Evolutionary conservation across 2,113 vertebrate species (phyloP), one percentile per base, ranked within the genome.

Genomic region (Baryphthengus martii): DNA sequence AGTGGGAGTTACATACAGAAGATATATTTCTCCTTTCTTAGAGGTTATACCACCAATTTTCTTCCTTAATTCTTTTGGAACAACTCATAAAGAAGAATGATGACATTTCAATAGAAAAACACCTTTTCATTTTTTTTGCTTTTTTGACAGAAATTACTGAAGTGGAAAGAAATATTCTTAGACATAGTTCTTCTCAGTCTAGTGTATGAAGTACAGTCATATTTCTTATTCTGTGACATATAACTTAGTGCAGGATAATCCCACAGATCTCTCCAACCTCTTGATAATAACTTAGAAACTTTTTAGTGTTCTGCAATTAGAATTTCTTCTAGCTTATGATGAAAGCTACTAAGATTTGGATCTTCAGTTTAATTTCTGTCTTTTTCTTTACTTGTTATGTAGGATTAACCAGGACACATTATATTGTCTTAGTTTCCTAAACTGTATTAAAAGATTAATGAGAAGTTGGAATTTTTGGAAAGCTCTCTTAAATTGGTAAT

Each of bases 1-100:
- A 39, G 35, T 95, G 70, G 77, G 53, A 93, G 68, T 88, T 93
- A 67, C 15, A 47, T 39, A 33, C 33, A 5, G 7, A 90, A 95
- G 78, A 78, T 94, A 33, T 20, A 78, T 95, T 95, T 97, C 55
- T 45, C 18, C 71, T 93, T 95, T 95, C 63, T 89, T 74, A 81
- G 80, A 75, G 45, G 50, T 37, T 76, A 85, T 89, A 67, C 35
- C 56, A 93, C 25, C 13, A 39, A 65, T 97, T 93, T 89, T 91
- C 37, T 93, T 88, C 42, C 58, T 49, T 94, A 79, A 90, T 83
- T 72, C 40, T 94, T 94, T 58, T 82, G 58, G 79, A 66, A 95
- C 56, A 91, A 83, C 94, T 68, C 19, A 4, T 94, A 56, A 92
- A 91, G 74, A 96, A 94, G 85, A 89, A 56, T 33, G 45, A 59